Base-by-base conservation (phyloP, 2,888 invertebrate species). In the Pseudococcus jackbeardsleyi region DNA sequence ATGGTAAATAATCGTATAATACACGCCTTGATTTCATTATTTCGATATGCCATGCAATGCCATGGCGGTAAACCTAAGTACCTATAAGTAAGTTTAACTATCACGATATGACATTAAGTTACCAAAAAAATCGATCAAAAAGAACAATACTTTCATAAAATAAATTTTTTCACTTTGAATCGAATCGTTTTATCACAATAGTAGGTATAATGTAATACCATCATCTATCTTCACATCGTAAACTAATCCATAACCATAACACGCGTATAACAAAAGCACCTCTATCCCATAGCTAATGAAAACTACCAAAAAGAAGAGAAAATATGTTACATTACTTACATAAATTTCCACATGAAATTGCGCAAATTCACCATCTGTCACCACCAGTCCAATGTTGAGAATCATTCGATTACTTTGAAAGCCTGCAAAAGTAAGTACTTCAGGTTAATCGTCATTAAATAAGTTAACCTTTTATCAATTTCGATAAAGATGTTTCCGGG, bases 401-500 rank as follows among this genome's bases (percentile, higher is more conserved):
- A 79, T 42, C 79, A 79, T 42, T 79, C 9, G 39, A 79, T 79
- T 42, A 79, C n/a, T 79, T 79, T 42, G 79, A 42, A 79, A 79
- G 39, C 79, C 79, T 79, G 79, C 42, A 42, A 79, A 79, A 79
- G 48, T 79, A 79, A 79, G 48, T 79, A 79, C 79, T 79, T 79
- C 42, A 79, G 42, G n/a, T 79, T 79, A 79, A 79, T 79, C 79
- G n/a, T 79, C 79, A 42, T 79, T 79, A 79, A 79, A 79, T 79
- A 42, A 79, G 79, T 79, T 79, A 79, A 79, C 42, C 79, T 39
- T 39, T 79, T 79, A 79, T 79, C 79, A 79, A 39, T 79, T 79
- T 79, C n/a, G 79, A 79, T 79, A 79, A 79, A 79, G 79, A 79
- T 79, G 79, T 79, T 79, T 79, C 79, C 79, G 79, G 79, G 79